phyloP scores from a whole-genome alignment of 2,113 vertebrate species.

The Macrotis lagotis region DNA sequence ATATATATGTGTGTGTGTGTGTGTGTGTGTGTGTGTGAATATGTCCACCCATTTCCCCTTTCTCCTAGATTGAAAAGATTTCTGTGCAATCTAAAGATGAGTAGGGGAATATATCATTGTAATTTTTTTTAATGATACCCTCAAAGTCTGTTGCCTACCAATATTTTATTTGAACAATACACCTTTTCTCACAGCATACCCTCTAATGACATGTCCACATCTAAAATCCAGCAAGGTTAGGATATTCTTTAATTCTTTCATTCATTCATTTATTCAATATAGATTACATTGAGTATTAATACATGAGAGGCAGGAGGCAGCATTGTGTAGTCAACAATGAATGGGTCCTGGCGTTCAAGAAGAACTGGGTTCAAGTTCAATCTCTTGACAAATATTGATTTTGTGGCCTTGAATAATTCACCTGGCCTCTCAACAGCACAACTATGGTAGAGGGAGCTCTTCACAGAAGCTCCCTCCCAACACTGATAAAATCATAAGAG shows the following conservation, averaged over 20 bases:
- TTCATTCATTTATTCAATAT: background rate
- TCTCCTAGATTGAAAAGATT: conserved; percentile 19
- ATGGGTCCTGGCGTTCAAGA: too few relatives aligned
- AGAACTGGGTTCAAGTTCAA: too few relatives aligned
- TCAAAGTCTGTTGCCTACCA: conserved; percentile 1
- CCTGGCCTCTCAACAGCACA: too few relatives aligned
- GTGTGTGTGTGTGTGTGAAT: too few relatives aligned
- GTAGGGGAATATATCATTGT: background rate
- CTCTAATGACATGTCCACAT: background rate
- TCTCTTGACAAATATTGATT: too few relatives aligned
- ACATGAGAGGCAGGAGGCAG: too few relatives aligned
- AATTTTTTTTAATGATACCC: conserved; percentile 31
- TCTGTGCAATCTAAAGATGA: conserved; percentile 18
- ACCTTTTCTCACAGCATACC: background rate
- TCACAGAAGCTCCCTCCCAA: too few relatives aligned
- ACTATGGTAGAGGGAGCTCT: too few relatives aligned
- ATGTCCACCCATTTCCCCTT: background rate
- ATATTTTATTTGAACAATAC: background rate
- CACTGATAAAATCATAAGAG: too few relatives aligned
- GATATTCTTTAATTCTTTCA: background rate
- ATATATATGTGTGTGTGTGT: too few relatives aligned
- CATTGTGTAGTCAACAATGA: too few relatives aligned
- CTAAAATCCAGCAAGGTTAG: background rate
- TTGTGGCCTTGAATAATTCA: too few relatives aligned
- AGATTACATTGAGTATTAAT: background rate